Base-by-base conservation (phyloP, 2,797 vertebrate genomes). In the Petrocephalus schoutedeni region DNA sequence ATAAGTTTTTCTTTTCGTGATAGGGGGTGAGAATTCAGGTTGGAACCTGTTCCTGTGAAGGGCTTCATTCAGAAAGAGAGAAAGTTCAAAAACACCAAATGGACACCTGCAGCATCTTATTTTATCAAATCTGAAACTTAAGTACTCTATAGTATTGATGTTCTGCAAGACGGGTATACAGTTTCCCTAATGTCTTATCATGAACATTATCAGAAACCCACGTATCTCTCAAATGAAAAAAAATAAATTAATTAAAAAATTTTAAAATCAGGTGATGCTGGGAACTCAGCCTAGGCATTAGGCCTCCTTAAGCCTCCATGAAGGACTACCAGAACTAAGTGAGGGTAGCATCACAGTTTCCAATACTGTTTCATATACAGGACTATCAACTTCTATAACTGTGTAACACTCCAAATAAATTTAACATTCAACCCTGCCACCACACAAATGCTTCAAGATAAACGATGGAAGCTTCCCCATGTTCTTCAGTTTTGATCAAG, bases 141-240 rank as follows among this genome's bases (percentile, higher is more conserved):
- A 87, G 77, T 87, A 57, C 14, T 82, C 10, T 83, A 61, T 83
- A 59, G 61, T 21, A 88, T 84, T 4, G 16, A 84, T 88, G 64
- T 64, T 51, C 21, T 83, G 32, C 86, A 36, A 28, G 45, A 74
- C 2, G 28, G 54, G 56, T 12, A 9, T 12, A 28, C 32, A 23
- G 61, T 19, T 56, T 58, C 21, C 49, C 61, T 49, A 53, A 84
- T 28, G 61, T 49, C 23, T 23, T 3, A n/a, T 12, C 53, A 9
- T 67, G 51, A 14, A 53, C 71, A 36, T 57, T 9, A 32, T 56
- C 53, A 36, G 82, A 8, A 23, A 59, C 41, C 28, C 9, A 7
- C 9, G 23, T 16, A 49, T 71, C 23, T 14, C 86, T 16, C 21
- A 49, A 49, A 10, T 59, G 49, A 10, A 28, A 4, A 45, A 10